Evolutionary conservation across 2,888 invertebrate species (phyloP).

Genomic region (Polia nebulosa): DNA sequence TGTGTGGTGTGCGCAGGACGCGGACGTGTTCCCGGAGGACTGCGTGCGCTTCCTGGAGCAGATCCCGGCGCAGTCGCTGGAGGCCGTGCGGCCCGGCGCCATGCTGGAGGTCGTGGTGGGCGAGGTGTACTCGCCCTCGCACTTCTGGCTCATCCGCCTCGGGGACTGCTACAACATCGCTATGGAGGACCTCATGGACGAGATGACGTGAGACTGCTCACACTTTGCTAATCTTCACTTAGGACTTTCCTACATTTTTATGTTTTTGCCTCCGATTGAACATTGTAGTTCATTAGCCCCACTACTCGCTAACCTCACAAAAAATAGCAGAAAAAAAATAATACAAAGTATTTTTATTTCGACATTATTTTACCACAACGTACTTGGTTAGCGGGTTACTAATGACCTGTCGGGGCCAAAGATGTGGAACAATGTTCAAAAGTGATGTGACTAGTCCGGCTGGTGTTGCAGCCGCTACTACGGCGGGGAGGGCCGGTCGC

Average conservation of each 20-base stretch:
- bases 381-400: neutral
- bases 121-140: constrained; percentile 91
- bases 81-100: constrained; percentile 69
- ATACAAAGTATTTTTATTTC: neutral
- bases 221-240: neutral
- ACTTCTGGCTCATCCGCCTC: constrained; percentile 90
- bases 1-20: constrained; percentile 73
- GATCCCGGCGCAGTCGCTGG: constrained; percentile 72
- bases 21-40: constrained; percentile 86
- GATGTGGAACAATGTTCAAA: neutral
- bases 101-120: constrained; percentile 85
- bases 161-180: constrained; percentile 76
- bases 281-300: neutral
- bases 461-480: constrained; percentile 77
- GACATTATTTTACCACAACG: neutral
- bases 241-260: neutral
- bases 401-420: neutral
- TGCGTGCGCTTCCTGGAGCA: constrained; percentile 83
- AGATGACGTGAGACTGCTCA: constrained; percentile 84
- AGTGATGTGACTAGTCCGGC: neutral
- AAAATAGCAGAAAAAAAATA: too few species aligned
- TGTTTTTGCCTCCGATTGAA: neutral
- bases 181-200: constrained; percentile 88
- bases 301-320: neutral
- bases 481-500: constrained; percentile 71